These are phyloP conservation scores for Corythornis madagascariensis DNA, from an alignment of 2,113 vertebrate genomes.

Conservation along the genomic window DNA sequence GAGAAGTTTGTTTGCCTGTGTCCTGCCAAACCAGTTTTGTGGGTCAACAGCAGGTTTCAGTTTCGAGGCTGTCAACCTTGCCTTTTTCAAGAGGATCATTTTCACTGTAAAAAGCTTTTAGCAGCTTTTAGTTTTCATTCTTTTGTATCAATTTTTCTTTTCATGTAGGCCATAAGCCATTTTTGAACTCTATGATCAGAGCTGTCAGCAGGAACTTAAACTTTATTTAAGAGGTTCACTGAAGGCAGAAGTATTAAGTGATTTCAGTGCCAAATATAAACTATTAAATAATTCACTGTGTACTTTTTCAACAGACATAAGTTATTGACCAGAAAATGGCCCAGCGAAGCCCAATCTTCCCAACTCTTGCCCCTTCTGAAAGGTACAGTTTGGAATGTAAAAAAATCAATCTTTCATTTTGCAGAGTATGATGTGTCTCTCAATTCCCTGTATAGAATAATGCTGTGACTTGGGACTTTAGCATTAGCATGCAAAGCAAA, in stretches of 20 bases:
- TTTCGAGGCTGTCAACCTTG: not conserved
- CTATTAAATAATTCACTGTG: slow-evolving; percentile 59
- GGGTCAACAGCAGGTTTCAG: not conserved
- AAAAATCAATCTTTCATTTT: not conserved
- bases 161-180: not conserved
- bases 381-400: slow-evolving; percentile 70
- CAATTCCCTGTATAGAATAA: not conserved
- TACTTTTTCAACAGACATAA: slow-evolving; percentile 76
- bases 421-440: not conserved
- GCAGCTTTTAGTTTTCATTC: not conserved
- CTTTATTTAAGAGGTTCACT: not conserved
- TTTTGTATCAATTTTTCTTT: not conserved
- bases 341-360: slow-evolving; percentile 73
- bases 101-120: not conserved
- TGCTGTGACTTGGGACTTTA: not conserved
- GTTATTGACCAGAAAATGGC: slow-evolving; percentile 79
- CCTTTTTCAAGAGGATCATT: not conserved
- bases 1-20: not conserved
- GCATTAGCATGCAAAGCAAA: not conserved
- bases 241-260: slow-evolving; percentile 1
- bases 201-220: not conserved
- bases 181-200: not conserved
- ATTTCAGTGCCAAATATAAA: slow-evolving; percentile 37
- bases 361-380: slow-evolving; percentile 78
- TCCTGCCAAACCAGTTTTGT: slow-evolving; percentile 1